Conservation (phyloP, 2,113 vertebrate genomes). For the Ailurus styani region DNA sequence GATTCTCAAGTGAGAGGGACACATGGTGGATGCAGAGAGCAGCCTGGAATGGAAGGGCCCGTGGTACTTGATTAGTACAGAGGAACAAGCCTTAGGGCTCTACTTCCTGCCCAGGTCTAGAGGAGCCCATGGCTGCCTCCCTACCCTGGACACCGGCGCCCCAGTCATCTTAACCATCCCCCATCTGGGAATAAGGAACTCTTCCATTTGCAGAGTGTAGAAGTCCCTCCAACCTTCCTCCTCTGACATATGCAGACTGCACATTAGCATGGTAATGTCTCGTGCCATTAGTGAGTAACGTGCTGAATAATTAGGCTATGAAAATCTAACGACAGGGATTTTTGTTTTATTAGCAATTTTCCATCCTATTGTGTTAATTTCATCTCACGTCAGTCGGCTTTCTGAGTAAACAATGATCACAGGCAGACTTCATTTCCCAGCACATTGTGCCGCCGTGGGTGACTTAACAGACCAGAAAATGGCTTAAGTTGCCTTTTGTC, state of each 20-base stretch:
- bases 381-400: constrained; percentile 67
- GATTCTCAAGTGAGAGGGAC: not conserved
- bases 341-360: constrained; percentile 79
- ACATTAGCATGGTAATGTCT: constrained; percentile 75
- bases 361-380: constrained; percentile 77
- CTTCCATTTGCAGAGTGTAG: constrained; percentile 4
- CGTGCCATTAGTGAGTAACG: constrained; percentile 69
- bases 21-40: not conserved
- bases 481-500: constrained; percentile 69
- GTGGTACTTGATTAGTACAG: not conserved
- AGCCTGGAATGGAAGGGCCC: constrained; percentile 13
- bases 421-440: constrained; percentile 71
- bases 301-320: constrained; percentile 77
- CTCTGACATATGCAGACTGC: constrained; percentile 67
- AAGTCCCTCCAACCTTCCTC: constrained; percentile 32
- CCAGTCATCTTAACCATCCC: not conserved
- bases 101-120: not conserved
- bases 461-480: constrained; percentile 74
- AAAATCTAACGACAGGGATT: constrained; percentile 72
- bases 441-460: constrained; percentile 59
- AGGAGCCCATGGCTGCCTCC: not conserved
- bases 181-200: constrained; percentile 39
- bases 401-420: constrained; percentile 78
- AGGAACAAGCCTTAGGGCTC: not conserved
- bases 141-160: not conserved